phyloP scores from a whole-genome alignment of 2,113 vertebrate genomes.

The Gavialis gangeticus region DNA sequence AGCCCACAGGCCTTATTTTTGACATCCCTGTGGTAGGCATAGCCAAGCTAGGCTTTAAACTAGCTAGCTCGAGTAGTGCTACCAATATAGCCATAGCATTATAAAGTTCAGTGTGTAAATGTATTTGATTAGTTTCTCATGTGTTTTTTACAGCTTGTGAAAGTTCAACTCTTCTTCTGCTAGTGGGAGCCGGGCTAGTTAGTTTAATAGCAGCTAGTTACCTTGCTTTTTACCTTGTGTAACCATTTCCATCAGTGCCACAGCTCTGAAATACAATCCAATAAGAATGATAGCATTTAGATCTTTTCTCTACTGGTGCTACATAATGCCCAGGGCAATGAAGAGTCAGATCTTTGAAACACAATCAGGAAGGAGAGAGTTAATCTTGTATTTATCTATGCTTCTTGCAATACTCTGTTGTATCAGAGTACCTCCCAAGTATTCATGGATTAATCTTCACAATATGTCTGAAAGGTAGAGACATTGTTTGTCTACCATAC shows the following conservation, averaged over 20 bases:
- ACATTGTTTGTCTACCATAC: neutral
- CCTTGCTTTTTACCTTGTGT: neutral
- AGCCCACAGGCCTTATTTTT: no score
- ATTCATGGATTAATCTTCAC: neutral
- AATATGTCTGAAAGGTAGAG: neutral
- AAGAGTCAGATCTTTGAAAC: neutral
- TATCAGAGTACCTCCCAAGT: neutral
- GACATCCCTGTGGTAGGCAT: no score
- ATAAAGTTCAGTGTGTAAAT: no score
- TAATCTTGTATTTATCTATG: neutral
- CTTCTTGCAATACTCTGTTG: neutral
- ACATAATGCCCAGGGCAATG: neutral
- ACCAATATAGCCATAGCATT: no score
- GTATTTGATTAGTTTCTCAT: no score
- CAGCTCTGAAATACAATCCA: rapidly evolving
- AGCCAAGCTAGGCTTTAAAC: no score
- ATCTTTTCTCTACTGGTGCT: neutral
- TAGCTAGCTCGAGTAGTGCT: no score
- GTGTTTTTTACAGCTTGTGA: neutral
- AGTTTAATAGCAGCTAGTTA: neutral
- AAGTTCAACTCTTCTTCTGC: no score
- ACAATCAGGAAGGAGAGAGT: neutral
- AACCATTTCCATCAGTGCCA: neutral
- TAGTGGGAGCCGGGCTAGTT: neutral
- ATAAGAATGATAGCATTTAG: neutral